Conservation (phyloP, 2,113 vertebrate species). For the Otis tarda region DNA sequence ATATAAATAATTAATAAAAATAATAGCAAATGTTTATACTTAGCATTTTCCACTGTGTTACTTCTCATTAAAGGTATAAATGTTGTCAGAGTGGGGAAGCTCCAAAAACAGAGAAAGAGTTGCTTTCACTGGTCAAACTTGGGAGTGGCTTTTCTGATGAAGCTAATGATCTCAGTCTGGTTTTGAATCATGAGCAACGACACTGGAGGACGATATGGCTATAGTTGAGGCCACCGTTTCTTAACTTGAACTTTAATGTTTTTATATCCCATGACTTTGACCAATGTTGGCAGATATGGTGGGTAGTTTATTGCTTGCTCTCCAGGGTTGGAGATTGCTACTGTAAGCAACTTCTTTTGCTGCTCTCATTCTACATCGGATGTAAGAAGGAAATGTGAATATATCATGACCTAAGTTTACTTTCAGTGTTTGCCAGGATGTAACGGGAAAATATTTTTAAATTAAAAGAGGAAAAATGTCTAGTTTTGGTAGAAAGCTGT, state of each 20-base stretch:
- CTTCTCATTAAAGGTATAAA: neutral
- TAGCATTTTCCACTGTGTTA: neutral
- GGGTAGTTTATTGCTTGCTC: neutral
- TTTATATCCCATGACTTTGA: neutral
- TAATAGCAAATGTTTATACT: neutral
- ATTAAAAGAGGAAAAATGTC: neutral
- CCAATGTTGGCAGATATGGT: neutral
- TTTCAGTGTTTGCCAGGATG: neutral
- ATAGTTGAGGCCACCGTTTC: neutral
- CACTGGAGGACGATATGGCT: neutral
- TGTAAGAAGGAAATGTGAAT: neutral
- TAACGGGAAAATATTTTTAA: neutral
- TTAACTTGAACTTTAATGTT: neutral
- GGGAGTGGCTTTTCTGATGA: neutral
- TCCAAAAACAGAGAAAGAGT: neutral
- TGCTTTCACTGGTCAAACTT: neutral
- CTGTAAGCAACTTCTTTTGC: neutral
- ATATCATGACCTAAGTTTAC: neutral
- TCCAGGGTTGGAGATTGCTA: neutral
- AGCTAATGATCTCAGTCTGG: neutral
- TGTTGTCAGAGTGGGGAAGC: neutral
- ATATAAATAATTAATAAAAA: neutral
- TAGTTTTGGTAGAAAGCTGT: neutral
- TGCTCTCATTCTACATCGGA: neutral
- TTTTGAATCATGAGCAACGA: neutral